Base-by-base conservation (phyloP, 2,113 vertebrate species). In the Haemorhous mexicanus region DNA sequence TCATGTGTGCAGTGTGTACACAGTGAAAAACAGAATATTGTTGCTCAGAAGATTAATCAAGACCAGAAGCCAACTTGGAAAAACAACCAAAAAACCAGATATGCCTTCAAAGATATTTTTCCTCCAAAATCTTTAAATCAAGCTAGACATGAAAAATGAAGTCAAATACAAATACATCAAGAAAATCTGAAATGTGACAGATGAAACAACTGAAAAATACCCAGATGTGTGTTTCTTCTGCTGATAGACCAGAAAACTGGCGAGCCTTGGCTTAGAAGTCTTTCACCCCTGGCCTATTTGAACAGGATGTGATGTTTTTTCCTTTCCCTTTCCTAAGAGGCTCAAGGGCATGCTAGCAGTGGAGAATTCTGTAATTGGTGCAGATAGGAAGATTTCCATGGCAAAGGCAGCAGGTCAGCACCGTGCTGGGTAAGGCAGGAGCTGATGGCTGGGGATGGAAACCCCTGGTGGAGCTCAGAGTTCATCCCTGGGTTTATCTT, bases 21-120 rank as follows among this genome's bases (percentile, higher is more conserved):
- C 2, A 81, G 76, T 86, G 62, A 95, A 83, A 96, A 93, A 68
- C 6, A 91, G 69, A 93, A 66, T 39, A 43, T 5, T 66, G 55
- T 23, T 59, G 82, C 68, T 95, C 52, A 56, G 87, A 90, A 94
- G n/a, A 90, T 87, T 63, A 89, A 95, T 95, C 56, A 95, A 93
- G 95, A 94, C 4, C 15, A 76, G 87, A 66, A 92, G 21, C 62
- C 56, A 94, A 53, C 37, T 74, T 84, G 39, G 64, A 94, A 89
- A 76, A 44, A 28, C 47, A 78, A 21, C 21, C n/a, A 33, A 49
- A 17, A 49, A n/a, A 30, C 0, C 22, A 95, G 56, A 47, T 89
- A 82, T 6, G 19, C 21, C 64, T 93, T 68, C 41, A 50, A 75
- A 94, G 24, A 78, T 33, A 89, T 26, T 89, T 96, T 89, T 44